phyloP scores from a whole-genome alignment of 2,888 invertebrate genomes.

The Idaea aversata region DNA sequence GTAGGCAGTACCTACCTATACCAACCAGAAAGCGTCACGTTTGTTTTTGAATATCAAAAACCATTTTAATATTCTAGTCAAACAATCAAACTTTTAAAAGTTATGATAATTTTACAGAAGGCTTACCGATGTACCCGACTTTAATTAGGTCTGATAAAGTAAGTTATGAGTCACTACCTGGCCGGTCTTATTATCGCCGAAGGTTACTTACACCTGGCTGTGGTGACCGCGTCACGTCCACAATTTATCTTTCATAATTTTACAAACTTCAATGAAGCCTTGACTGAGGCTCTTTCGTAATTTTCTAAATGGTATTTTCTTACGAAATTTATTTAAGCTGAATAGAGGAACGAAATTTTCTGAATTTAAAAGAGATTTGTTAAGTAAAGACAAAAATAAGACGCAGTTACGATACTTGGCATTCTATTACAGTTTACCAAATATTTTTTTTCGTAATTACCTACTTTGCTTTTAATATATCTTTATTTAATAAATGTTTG shows the following conservation, averaged over 20 bases:
- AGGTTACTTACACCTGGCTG: conserved; percentile 10
- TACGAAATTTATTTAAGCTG: neutral
- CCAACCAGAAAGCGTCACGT: neutral
- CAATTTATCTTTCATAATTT: conserved; percentile 26
- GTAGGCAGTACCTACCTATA: neutral
- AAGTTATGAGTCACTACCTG: conserved; percentile 16
- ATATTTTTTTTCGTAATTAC: no score
- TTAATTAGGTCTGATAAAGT: conserved; percentile 25
- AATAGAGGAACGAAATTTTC: neutral
- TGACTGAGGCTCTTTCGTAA: neutral
- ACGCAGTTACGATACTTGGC: neutral
- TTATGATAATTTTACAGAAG: conserved; percentile 18
- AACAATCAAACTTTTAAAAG: conserved; percentile 20
- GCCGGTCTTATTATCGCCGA: conserved; percentile 9
- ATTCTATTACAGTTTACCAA: neutral
- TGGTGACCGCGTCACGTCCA: conserved; percentile 20
- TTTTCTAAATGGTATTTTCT: neutral
- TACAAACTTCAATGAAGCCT: conserved; percentile 23
- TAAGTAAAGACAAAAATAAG: neutral
- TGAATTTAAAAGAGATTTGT: neutral
- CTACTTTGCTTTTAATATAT: no score
- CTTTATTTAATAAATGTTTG: no score
- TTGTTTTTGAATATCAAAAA: neutral
- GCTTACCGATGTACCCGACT: conserved; percentile 16
- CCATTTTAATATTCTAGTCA: conserved; percentile 11